Evolutionary conservation across 2,113 vertebrate genomes (phyloP), one percentile per base, ranked within the genome.

Genomic region (Malurus cyaneus): DNA sequence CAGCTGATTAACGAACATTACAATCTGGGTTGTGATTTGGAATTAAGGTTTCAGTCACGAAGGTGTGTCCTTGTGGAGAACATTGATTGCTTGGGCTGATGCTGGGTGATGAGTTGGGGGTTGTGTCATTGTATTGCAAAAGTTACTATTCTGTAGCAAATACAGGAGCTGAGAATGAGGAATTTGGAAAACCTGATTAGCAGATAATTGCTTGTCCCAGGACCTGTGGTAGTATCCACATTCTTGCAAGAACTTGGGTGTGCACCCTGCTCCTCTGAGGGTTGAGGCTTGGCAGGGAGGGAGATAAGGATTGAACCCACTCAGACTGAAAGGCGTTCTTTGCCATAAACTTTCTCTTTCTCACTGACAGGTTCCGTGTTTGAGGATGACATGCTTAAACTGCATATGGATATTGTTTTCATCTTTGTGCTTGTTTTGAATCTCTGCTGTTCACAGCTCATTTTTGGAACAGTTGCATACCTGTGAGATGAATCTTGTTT

Each of bases 401-500:
- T 86, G n/a, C 42, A 18, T 74, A 42, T 64, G n/a, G 78, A 90
- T 94, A 52, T 41, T 84, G 52, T 81, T 93, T 79, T 89, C 36
- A 29, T 95, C 69, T 92, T 87, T 34, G 32, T 73, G 50, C 32
- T 61, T 80, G 39, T 66, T 89, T 80, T 70, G 71, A 69, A 46
- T 92, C 59, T 74, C n/a, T 83, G 65, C 61, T 95, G 44, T 66
- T 96, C 52, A 50, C 44, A 90, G 69, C 74, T 91, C 77, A 16
- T 92, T 94, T 93, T 85, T n/a, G 73, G 60, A 88, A 74, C 39
- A 54, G 50, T 71, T 74, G 59, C 80, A 74, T 91, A 82, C 80
- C 73, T 93, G 39, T 83, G 59, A 93, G 76, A 73, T 73, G 24
- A 47, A 78, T 84, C 64, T 88, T 59, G 28, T 18, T 72, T 93